Percentiles rank a stretch among this genome's conserved stretches.
These are phyloP conservation scores for Neoitamus cyanurus DNA, from an alignment of 2,888 invertebrate genomes.

Conservation along the genomic window DNA sequence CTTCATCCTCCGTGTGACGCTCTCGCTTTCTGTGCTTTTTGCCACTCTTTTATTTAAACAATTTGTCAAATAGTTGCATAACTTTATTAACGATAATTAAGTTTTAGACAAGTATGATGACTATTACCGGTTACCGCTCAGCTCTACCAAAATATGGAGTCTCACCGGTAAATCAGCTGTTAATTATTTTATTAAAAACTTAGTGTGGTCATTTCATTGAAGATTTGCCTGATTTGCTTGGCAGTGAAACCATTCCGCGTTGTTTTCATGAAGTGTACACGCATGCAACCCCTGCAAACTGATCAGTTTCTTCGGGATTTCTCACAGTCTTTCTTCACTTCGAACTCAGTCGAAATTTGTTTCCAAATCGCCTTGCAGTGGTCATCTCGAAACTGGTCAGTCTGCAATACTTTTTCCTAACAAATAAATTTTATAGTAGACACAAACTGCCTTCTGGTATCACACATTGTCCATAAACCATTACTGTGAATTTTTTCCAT, in stretches of 20 bases:
- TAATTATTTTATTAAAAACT: conserved; percentile 40
- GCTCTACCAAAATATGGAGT: conserved; percentile 66
- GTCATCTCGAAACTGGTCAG: not conserved
- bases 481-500: not conserved
- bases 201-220: conserved; percentile 41
- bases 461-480: not conserved
- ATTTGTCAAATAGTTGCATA: conserved; percentile 24
- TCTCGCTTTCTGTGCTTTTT: conserved; percentile 45
- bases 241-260: not conserved
- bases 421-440: not conserved
- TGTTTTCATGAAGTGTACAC: not conserved
- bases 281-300: conserved; percentile 6
- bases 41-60: conserved; percentile 44
- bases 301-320: not conserved
- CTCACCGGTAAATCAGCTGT: conserved; percentile 67
- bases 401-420: not conserved
- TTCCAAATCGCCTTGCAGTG: not conserved
- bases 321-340: not conserved
- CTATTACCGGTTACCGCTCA: conserved; percentile 67
- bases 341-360: not conserved
- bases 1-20: conserved; percentile 39
- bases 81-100: conserved; percentile 56
- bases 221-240: conserved; percentile 13
- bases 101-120: conserved; percentile 67
- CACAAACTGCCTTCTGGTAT: not conserved